Percentiles rank a stretch among this genome's conserved stretches.
Conservation (phyloP, 2,888 invertebrate genomes). For the Drosophila infuscata region DNA sequence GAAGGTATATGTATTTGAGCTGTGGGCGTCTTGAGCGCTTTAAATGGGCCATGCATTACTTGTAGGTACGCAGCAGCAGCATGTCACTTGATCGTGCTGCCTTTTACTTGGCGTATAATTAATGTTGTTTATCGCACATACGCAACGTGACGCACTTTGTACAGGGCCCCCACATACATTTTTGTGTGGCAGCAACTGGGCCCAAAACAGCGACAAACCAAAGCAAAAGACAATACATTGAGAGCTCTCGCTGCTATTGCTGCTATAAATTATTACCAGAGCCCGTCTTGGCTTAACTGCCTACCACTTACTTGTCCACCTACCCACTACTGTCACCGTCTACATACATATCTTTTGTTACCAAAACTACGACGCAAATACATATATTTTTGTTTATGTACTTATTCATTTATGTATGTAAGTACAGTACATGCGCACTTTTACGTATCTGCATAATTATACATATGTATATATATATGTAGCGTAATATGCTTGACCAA, state of each 20-base stretch:
- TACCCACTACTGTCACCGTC: conserved; percentile 58
- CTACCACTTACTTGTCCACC: conserved; percentile 71
- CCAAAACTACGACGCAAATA: conserved; percentile 33
- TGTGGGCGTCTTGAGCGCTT: conserved; percentile 48
- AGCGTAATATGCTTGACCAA: conserved; percentile 71
- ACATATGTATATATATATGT: conserved; percentile 36
- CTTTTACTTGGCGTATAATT: conserved; percentile 68
- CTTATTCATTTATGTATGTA: conserved; percentile 3
- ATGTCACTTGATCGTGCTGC: conserved; percentile 61
- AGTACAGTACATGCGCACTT: conserved; percentile 11
- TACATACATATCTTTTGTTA: conserved; percentile 42
- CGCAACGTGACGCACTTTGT: conserved; percentile 62
- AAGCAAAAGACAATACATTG: conserved; percentile 56
- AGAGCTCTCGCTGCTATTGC: conserved; percentile 52
- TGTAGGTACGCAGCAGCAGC: conserved; percentile 41
- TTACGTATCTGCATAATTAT: conserved; percentile 49
- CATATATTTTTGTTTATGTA: conserved; percentile 1
- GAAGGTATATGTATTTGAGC: conserved; percentile 8
- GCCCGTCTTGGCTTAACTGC: conserved; percentile 39
- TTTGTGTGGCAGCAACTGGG: conserved; percentile 27
- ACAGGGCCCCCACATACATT: conserved; percentile 32
- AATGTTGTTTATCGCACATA: conserved; percentile 67
- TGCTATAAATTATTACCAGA: conserved; percentile 62
- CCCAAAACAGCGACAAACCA: conserved; percentile 5
- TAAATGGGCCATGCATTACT: conserved; percentile 56